A percentile compares a stretch with the other conserved stretches of the same genome.
phyloP scores from a whole-genome alignment of 23 tunicate species.

The Styela plicata region DNA sequence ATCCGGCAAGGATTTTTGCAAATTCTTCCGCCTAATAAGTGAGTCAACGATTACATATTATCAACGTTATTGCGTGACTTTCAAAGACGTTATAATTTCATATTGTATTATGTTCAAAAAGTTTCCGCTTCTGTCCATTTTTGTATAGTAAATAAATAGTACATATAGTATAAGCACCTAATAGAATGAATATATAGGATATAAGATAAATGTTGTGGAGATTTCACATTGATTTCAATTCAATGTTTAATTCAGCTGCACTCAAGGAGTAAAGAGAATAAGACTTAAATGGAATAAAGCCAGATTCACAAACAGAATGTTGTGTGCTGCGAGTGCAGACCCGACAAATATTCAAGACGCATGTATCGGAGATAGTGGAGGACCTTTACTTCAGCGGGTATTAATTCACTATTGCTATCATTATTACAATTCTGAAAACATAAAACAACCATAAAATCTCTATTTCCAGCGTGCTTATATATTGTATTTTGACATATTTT shows the following conservation, averaged over 20 bases:
- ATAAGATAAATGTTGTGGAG: not conserved
- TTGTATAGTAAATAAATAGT: not conserved
- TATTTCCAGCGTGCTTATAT: too few species aligned
- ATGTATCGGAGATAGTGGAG: slow-evolving; percentile 48
- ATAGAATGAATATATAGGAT: not conserved
- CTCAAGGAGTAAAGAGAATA: slow-evolving; percentile 13
- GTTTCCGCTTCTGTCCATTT: too few species aligned
- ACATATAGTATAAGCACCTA: not conserved
- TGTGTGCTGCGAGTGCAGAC: slow-evolving; percentile 22
- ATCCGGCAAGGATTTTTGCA: slow-evolving; percentile 31
- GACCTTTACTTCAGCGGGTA: slow-evolving; percentile 49
- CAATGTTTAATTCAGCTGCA: slow-evolving; percentile 3
- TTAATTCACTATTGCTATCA: not conserved
- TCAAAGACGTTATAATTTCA: too few species aligned
- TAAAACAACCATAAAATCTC: too few species aligned
- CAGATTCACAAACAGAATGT: slow-evolving; percentile 24
- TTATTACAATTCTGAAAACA: too few species aligned
- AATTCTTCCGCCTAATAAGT: slow-evolving; percentile 14
- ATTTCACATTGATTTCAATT: not conserved
- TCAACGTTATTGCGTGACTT: too few species aligned
- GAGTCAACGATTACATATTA: too few species aligned
- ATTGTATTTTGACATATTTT: too few species aligned
- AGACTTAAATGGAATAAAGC: slow-evolving; percentile 1
- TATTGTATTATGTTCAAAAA: too few species aligned
- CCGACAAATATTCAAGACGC: slow-evolving; percentile 22